These are phyloP conservation scores for Actinernus sp. DNA, from an alignment of 92 coral and sea anemone species.

Conservation along the genomic window DNA sequence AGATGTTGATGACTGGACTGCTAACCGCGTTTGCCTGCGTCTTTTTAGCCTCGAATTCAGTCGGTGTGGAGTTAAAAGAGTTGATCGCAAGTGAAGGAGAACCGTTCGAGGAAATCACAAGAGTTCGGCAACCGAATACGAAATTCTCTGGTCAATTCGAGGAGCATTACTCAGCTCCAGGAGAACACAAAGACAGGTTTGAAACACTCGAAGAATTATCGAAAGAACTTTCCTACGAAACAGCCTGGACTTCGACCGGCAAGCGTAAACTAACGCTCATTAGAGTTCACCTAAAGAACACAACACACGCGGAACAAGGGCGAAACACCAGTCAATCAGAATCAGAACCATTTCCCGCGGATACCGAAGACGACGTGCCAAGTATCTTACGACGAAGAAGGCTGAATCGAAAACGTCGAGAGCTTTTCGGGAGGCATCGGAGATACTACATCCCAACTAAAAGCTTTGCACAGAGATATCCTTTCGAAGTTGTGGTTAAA, in stretches of 20 bases:
- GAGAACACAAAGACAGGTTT: slow-evolving; percentile 28
- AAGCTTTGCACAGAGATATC: slow-evolving; percentile 66
- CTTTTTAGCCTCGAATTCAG: neutral
- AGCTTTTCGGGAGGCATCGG: slow-evolving; percentile 39
- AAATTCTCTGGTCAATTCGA: slow-evolving; percentile 39
- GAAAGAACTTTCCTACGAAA: slow-evolving; percentile 70
- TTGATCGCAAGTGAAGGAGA: slow-evolving; percentile 7
- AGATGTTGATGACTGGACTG: neutral
- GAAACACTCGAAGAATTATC: slow-evolving; percentile 59
- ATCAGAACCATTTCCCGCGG: neutral
- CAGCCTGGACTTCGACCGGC: slow-evolving; percentile 80
- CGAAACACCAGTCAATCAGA: neutral
- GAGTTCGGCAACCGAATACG: slow-evolving; percentile 29
- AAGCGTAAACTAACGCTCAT: slow-evolving; percentile 56
- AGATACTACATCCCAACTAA: slow-evolving; percentile 43
- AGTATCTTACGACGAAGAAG: slow-evolving; percentile 1
- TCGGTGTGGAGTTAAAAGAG: slow-evolving; percentile 3
- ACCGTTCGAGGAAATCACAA: slow-evolving; percentile 3
- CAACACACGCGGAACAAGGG: neutral
- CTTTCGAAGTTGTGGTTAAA: slow-evolving; percentile 78
- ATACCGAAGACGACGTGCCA: slow-evolving; percentile 24
- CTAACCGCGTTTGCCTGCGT: neutral
- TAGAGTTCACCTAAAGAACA: slow-evolving; percentile 4
- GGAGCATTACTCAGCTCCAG: slow-evolving; percentile 36
- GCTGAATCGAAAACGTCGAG: slow-evolving; percentile 13